phyloP scores from a whole-genome alignment of 1,140 invertebrate genomes.

The Gyrodactylus bullatarudis region DNA sequence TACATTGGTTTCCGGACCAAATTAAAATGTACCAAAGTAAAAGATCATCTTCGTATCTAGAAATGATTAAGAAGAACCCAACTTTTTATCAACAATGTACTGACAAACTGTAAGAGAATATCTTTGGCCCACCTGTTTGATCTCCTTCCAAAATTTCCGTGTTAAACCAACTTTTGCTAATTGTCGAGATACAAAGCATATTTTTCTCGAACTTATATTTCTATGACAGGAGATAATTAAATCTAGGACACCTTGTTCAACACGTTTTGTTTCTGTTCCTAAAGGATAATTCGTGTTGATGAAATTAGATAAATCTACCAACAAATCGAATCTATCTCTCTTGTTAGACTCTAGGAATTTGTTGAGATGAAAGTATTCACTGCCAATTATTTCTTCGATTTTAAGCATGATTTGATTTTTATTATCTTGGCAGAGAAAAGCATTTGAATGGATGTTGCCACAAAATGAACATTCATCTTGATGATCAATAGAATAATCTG shows the following conservation, averaged over 20 bases:
- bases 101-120: neutral
- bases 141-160: neutral
- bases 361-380: neutral
- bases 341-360: neutral
- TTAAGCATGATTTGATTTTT: too few species aligned
- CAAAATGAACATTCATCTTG: too few species aligned
- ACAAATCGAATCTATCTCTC: neutral
- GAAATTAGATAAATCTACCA: neutral
- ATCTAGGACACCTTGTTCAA: neutral
- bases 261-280: neutral
- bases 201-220: neutral
- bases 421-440: too few species aligned
- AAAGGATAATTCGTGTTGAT: neutral
- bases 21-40: neutral
- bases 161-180: neutral
- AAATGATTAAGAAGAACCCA: too few species aligned
- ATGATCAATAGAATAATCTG: too few species aligned
- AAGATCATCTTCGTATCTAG: neutral
- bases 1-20: neutral
- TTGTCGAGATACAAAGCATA: neutral
- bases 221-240: neutral
- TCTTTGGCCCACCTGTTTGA: neutral
- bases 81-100: neutral
- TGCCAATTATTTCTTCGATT: neutral
- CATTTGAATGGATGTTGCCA: too few species aligned